phyloP scores from a whole-genome alignment of 1,140 invertebrate species.

The Zaprionus ornatus region DNA sequence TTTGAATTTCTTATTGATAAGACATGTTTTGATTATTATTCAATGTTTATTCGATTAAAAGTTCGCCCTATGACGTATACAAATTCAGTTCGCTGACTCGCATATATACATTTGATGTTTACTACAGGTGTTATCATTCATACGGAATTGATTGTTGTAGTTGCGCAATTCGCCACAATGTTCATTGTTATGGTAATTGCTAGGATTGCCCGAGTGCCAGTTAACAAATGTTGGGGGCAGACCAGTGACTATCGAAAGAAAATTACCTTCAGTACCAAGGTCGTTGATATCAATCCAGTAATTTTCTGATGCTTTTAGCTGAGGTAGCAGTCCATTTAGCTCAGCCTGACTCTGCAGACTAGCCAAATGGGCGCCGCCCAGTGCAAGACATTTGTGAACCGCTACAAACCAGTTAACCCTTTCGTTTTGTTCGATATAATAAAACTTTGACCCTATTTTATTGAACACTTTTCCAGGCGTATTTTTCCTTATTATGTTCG shows the following conservation, averaged over 20 bases:
- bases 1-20: background rate
- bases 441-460: constrained; percentile 12
- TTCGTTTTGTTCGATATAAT: constrained; percentile 9
- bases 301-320: background rate
- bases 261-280: background rate
- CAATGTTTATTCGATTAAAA: background rate
- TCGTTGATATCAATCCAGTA: constrained; percentile 33
- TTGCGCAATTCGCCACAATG: constrained; percentile 1
- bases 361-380: constrained; percentile 1
- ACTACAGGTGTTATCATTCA: constrained; percentile 17
- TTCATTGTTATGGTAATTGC: background rate
- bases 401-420: constrained; percentile 10
- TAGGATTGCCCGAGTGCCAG: background rate
- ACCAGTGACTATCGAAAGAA: constrained; percentile 6
- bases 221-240: background rate
- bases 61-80: background rate
- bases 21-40: background rate
- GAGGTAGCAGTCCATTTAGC: background rate
- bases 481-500: background rate
- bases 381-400: background rate
- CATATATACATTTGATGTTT: constrained; percentile 9
- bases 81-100: background rate
- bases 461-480: background rate
- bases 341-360: background rate
- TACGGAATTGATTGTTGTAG: background rate